phyloP scores from a whole-genome alignment of 2,888 invertebrate species.

The Scotopteryx bipunctaria region DNA sequence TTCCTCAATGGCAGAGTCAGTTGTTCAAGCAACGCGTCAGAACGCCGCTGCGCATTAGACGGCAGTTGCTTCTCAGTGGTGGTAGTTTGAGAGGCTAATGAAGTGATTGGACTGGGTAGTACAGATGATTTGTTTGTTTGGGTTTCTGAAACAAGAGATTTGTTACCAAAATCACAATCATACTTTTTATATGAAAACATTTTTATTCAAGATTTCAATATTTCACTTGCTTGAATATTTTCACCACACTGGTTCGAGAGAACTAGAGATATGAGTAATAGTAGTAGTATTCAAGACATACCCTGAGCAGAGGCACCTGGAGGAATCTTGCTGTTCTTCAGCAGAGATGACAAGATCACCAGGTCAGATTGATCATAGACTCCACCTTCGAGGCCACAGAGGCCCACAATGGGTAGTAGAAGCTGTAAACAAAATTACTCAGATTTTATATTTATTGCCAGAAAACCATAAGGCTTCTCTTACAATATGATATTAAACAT shows the following conservation, averaged over 20 bases:
- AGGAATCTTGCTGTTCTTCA: constrained; percentile 89
- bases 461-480: too few species aligned
- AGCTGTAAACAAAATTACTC: constrained; percentile 66
- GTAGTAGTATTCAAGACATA: constrained; percentile 37
- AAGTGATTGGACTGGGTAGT: constrained; percentile 69
- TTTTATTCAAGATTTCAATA: too few species aligned
- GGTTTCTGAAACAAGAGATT: constrained; percentile 47
- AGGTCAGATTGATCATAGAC: constrained; percentile 90
- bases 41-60: constrained; percentile 69
- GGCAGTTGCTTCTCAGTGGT: constrained; percentile 68
- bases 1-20: constrained; percentile 71
- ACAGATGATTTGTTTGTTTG: constrained; percentile 72
- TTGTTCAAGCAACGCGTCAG: constrained; percentile 74
- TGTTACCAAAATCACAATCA: too few species aligned
- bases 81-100: constrained; percentile 66
- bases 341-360: constrained; percentile 88
- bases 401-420: constrained; percentile 87
- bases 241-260: too few species aligned
- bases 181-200: too few species aligned
- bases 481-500: too few species aligned
- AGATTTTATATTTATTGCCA: too few species aligned
- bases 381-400: constrained; percentile 87
- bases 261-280: too few species aligned
- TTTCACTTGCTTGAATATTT: too few species aligned
- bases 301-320: constrained; percentile 73